Percentiles rank a stretch among this genome's conserved stretches.
These are phyloP conservation scores for Columba livia DNA, from an alignment of 2,113 vertebrate genomes.

Conservation along the genomic window DNA sequence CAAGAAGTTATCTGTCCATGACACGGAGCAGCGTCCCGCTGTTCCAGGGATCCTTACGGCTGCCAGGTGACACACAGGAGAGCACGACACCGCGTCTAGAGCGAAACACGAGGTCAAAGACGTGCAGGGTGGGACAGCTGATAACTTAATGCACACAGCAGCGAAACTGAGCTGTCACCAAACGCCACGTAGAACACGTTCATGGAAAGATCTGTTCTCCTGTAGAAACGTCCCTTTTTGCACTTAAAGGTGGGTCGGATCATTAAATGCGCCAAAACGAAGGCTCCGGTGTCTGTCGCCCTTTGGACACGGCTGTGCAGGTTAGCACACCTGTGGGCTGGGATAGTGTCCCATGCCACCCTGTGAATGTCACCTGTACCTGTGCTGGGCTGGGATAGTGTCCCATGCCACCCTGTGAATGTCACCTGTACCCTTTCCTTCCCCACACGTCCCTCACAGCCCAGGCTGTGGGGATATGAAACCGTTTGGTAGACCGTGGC, in stretches of 20 bases:
- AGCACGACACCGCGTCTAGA: background rate
- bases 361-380: no score
- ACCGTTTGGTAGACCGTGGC: fast-evolving
- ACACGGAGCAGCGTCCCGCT: fast-evolving
- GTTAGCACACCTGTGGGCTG: background rate
- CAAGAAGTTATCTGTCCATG: background rate
- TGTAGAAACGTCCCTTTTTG: background rate
- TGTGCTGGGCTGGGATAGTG: fast-evolving
- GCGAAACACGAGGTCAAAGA: background rate
- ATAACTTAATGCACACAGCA: fast-evolving
- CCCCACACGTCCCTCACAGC: fast-evolving
- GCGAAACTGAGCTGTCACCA: background rate
- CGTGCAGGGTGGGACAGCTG: background rate
- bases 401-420: background rate
- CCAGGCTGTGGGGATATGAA: background rate
- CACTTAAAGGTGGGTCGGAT: fast-evolving
- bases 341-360: fast-evolving
- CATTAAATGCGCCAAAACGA: fast-evolving
- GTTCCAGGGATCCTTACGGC: background rate
- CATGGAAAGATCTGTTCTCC: background rate
- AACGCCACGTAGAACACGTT: fast-evolving
- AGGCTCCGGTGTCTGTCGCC: fast-evolving
- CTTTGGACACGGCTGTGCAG: fast-evolving
- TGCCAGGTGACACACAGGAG: background rate
- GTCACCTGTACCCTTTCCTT: fast-evolving